Evolutionary conservation across 2,113 vertebrate genomes (phyloP).

Genomic region (Gila orcuttii): DNA sequence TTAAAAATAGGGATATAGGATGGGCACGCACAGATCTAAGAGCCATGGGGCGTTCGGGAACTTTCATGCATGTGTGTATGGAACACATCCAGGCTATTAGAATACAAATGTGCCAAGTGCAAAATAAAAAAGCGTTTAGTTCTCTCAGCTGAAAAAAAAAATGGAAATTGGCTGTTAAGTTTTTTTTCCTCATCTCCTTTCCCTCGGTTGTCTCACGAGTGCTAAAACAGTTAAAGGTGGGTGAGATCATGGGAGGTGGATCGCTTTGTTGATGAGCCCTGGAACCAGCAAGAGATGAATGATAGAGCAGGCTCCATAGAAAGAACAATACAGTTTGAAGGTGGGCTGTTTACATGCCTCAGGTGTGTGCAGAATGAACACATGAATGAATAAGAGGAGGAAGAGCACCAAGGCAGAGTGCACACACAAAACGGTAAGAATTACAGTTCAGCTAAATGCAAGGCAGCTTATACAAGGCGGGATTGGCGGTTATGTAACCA

Average conservation of each 20-base stretch:
- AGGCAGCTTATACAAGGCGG: conserved; percentile 17
- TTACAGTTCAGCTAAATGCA: conserved; percentile 31
- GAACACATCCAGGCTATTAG: conserved; percentile 34
- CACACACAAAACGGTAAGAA: background rate
- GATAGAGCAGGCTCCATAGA: background rate
- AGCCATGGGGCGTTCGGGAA: background rate
- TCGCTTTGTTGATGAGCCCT: conserved; percentile 29
- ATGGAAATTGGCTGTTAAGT: conserved; percentile 12
- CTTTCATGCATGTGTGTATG: conserved; percentile 12
- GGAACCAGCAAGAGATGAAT: conserved; percentile 16
- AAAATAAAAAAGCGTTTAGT: background rate
- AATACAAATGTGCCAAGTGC: conserved; percentile 12
- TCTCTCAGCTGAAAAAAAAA: conserved; percentile 15
- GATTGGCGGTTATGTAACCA: conserved; percentile 25
- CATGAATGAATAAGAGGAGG: background rate
- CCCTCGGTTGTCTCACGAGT: conserved; percentile 17
- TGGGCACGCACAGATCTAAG: background rate
- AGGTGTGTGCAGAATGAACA: background rate
- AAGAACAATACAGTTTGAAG: conserved; percentile 8
- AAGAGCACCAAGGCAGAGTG: conserved; percentile 16
- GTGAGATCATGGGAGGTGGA: conserved; percentile 31
- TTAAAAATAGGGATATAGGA: background rate
- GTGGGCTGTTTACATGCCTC: background rate
- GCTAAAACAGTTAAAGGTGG: conserved; percentile 33
- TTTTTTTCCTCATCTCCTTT: background rate